Evolutionary conservation across 2,797 vertebrate species (phyloP), one percentile per base, ranked within the genome.

Genomic region (Enteromius fasciolatus): DNA sequence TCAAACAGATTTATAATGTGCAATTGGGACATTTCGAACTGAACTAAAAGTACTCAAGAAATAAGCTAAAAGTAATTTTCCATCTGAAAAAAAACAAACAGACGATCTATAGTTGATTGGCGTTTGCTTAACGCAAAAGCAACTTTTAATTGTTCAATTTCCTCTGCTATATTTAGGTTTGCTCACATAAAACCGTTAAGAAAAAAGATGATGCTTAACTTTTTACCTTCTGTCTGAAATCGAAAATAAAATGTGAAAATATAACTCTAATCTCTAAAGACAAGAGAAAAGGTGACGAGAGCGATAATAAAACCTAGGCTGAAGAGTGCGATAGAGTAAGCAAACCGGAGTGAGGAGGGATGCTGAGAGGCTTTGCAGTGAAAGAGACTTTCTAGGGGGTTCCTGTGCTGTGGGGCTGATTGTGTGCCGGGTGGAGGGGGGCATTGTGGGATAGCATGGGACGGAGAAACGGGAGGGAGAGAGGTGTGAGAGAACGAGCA

Each of bases 401-500:
- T 83, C 44, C 72, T 54, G 61, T 81, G 76, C 80, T 74, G 83
- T 57, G 68, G 72, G 87, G 80, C 73, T 50, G 66, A 57, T 63
- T 61, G 84, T 52, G 75, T 83, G 68, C 57, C 12, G n/a, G 31
- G 46, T 48, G 72, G 25, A 82, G 48, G 81, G 68, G 78, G 50
- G 69, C 74, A 69, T 83, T 76, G 74, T 76, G 74, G 64, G 81
- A 83, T 76, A 77, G 73, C 74, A 70, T 46, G n/a, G 74, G 74
- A 75, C 14, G 8, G 50, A 61, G 74, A 77, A 63, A n/a, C 48
- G 74, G 76, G 78, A 75, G 81, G 36, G 66, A 52, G 72, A 76
- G 84, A 87, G 88, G 89, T 54, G 79, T 67, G 80, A 90, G 89
- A 33, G 81, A 94, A 94, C 90, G 93, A 88, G 89, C 87, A 90